Conservation (phyloP, 2,888 invertebrate species). For the Endotricha flammealis region DNA sequence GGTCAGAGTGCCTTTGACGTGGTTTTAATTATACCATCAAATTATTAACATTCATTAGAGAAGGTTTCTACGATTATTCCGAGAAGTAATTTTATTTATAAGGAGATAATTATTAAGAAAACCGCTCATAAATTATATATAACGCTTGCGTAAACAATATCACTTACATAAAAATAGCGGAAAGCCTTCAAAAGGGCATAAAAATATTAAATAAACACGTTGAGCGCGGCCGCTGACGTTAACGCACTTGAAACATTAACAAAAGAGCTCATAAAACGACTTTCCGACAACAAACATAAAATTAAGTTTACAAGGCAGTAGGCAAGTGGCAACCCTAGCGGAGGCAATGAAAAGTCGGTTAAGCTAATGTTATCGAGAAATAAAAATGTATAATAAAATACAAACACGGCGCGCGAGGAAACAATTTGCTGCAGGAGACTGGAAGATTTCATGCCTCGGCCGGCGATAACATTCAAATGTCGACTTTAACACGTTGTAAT, state of each 20-base stretch:
- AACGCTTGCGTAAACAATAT: not conserved
- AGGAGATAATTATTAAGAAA: too few relatives aligned
- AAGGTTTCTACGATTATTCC: too few relatives aligned
- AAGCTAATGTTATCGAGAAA: conserved; percentile 79
- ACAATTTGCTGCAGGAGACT: conserved; percentile 77
- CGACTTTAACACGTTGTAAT: conserved; percentile 30
- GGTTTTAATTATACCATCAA: too few relatives aligned
- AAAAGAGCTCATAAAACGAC: conserved; percentile 32
- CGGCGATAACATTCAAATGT: conserved; percentile 28
- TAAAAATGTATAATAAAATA: conserved; percentile 79
- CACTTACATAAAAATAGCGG: not conserved
- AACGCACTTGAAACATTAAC: conserved; percentile 27
- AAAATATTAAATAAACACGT: conserved; percentile 2
- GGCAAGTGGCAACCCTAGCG: conserved; percentile 59
- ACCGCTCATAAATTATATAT: too few relatives aligned
- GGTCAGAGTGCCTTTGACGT: too few relatives aligned
- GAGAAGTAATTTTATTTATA: too few relatives aligned
- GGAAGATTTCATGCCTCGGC: conserved; percentile 69
- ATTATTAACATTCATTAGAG: too few relatives aligned
- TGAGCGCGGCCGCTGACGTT: conserved; percentile 18
- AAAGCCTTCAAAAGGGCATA: not conserved
- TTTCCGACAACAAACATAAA: conserved; percentile 26
- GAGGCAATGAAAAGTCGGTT: conserved; percentile 78
- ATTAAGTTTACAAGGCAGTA: conserved; percentile 26
- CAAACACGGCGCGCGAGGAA: conserved; percentile 76